Conservation (phyloP, 2,888 invertebrate genomes). For the Tetragonula carbonaria region DNA sequence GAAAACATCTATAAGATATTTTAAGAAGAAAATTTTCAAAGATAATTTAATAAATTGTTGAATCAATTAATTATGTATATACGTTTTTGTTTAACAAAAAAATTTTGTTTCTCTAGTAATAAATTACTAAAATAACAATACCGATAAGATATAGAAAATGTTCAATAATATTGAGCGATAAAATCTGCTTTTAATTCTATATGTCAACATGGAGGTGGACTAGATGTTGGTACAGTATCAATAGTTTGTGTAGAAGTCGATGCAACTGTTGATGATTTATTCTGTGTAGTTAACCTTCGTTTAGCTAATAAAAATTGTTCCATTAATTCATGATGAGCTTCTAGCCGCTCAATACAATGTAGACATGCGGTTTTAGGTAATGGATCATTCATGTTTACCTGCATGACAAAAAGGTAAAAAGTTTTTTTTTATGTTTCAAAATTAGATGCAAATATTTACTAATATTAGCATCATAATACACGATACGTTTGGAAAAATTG, state of each 20-base stretch:
- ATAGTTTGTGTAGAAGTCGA: slow-evolving; percentile 76
- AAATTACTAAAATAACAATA: slow-evolving; percentile 62
- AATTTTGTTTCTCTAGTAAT: slow-evolving; percentile 45
- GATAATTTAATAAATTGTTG: slow-evolving; percentile 10
- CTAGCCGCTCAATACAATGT: slow-evolving; percentile 85
- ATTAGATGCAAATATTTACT: not conserved
- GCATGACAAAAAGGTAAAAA: slow-evolving; percentile 54
- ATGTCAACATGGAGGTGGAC: slow-evolving; percentile 81
- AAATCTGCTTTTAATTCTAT: slow-evolving; percentile 54
- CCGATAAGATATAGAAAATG: slow-evolving; percentile 51
- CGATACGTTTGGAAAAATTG: not conserved
- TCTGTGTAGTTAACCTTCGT: slow-evolving; percentile 77
- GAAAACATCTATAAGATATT: slow-evolving; percentile 24
- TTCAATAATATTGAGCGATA: slow-evolving; percentile 56
- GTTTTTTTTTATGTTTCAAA: not conserved
- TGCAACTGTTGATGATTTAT: slow-evolving; percentile 72
- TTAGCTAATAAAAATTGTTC: slow-evolving; percentile 84
- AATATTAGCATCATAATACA: not conserved
- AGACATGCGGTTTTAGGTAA: slow-evolving; percentile 86
- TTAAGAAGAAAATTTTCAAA: slow-evolving; percentile 1
- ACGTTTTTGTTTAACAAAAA: slow-evolving; percentile 16
- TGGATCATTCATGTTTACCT: slow-evolving; percentile 84
- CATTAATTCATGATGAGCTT: slow-evolving; percentile 85
- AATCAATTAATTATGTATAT: slow-evolving; percentile 33
- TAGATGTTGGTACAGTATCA: slow-evolving; percentile 74